phyloP scores from a whole-genome alignment of 2,888 invertebrate species.

The Hirtodrosophila confusa region DNA sequence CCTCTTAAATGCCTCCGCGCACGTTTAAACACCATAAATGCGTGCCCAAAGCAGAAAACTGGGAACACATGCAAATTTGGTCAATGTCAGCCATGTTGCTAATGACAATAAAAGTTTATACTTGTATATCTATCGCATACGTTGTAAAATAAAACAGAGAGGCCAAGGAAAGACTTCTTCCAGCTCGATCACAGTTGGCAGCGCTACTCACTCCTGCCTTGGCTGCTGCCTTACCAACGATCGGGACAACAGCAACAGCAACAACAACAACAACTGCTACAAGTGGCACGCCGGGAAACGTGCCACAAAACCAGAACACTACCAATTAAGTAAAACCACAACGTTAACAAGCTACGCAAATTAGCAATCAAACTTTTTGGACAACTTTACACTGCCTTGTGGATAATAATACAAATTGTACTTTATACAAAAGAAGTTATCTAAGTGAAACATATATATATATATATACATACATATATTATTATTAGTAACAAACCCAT shows the following conservation, averaged over 20 bases:
- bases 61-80: conserved; percentile 79
- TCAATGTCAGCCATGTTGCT: conserved; percentile 76
- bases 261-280: conserved; percentile 23
- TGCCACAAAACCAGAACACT: conserved; percentile 1
- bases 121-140: conserved; percentile 81
- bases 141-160: conserved; percentile 81
- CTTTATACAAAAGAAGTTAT: conserved; percentile 28
- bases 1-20: conserved; percentile 64
- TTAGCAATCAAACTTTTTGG: conserved; percentile 55
- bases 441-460: conserved; percentile 20
- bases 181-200: conserved; percentile 18
- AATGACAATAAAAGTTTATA: conserved; percentile 79
- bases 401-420: conserved; percentile 43
- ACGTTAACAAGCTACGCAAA: conserved; percentile 49
- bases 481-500: conserved; percentile 20
- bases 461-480: conserved; percentile 12
- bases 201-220: conserved; percentile 8
- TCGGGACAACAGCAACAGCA: conserved; percentile 3
- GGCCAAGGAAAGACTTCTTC: conserved; percentile 16
- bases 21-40: conserved; percentile 80
- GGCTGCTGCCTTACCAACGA: neutral
- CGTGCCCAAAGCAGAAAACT: conserved; percentile 81
- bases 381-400: conserved; percentile 76
- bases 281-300: conserved; percentile 16
- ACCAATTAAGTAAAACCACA: conserved; percentile 6